A percentile compares a stretch with the other conserved stretches of the same genome.
Evolutionary conservation across 2,888 invertebrate species (phyloP).

Genomic region (Caenorhabditis imperialis): DNA sequence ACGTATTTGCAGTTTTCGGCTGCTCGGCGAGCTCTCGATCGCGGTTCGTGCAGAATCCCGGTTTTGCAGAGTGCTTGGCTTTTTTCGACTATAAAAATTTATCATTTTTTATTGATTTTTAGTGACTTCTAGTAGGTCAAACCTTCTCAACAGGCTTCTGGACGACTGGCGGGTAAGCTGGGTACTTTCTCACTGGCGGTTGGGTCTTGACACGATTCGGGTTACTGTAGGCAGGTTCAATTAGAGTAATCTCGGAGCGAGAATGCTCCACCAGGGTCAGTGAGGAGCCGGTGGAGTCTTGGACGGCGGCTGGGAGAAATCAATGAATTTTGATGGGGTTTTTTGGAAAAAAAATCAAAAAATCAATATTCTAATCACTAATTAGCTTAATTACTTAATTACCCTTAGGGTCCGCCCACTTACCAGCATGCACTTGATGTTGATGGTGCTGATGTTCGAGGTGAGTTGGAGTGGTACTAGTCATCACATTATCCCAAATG

Average conservation of each 20-base stretch:
- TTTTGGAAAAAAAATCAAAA: not conserved
- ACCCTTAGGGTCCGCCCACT: too few relatives aligned
- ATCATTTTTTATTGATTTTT: too few relatives aligned
- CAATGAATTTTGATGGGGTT: not conserved
- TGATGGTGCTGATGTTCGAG: not conserved
- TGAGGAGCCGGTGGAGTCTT: conserved; percentile 19
- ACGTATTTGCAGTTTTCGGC: conserved; percentile 13
- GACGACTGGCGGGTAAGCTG: too few relatives aligned
- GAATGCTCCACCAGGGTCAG: conserved; percentile 17
- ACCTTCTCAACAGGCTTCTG: too few relatives aligned
- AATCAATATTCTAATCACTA: too few relatives aligned
- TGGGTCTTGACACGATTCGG: not conserved
- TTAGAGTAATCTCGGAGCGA: conserved; percentile 12
- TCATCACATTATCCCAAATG: conserved; percentile 29
- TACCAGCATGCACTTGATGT: too few relatives aligned
- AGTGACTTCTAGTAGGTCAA: too few relatives aligned
- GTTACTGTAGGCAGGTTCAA: not conserved
- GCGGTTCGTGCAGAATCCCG: conserved; percentile 8
- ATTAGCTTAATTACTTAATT: too few relatives aligned
- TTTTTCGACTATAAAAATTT: conserved; percentile 8
- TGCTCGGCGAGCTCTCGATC: conserved; percentile 18
- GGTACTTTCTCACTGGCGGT: too few relatives aligned
- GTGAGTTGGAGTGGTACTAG: not conserved
- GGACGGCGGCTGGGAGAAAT: not conserved
- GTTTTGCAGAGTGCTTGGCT: not conserved